Evolutionary conservation across 2,797 vertebrate species (phyloP), one percentile per base, ranked within the genome.

Genomic region (Taenioides sp.): DNA sequence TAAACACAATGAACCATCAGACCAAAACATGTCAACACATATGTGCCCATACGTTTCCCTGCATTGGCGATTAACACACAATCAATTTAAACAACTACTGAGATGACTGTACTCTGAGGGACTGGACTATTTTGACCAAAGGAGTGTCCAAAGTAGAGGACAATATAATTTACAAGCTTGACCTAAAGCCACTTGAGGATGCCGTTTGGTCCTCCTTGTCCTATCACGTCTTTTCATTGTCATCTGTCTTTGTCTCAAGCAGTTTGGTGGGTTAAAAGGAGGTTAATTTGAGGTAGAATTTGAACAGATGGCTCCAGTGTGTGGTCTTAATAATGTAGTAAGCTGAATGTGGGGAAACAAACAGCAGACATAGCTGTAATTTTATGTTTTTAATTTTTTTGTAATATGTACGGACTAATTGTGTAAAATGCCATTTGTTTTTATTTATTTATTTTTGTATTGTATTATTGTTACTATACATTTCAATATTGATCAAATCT

Each of bases 51-150:
- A 81, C 25, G 76, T 81, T 83, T 86, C 89, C 82, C 73, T 80
- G 86, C 61, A 87, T 78, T 81, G 83, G 80, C 57, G 73, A 88
- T 83, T 78, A 75, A 83, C 64, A 88, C 78, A 81, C 84, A 91
- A 90, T 90, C 89, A 90, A 85, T 84, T 22, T 73, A 25, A 79
- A 69, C 74, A 84, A 89, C 86, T 75, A 43, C 80, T 84, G 84
- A 86, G 88, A 86, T 77, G 62, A 69, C 75, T 70, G 83, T 76
- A 80, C 80, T 86, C 83, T 84, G 88, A 86, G 72, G 4, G 82
- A 90, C 87, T 78, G 69, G 86, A 91, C 87, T 88, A 79, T 90
- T 84, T 80, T 85, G 88, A 91, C 91, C 88, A 92, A 93, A 91
- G 91, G 86, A 88, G 87, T 79, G 88, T 92, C 86, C 84, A 87